These are phyloP conservation scores for Ganaspis sp. DNA, from an alignment of 1,140 invertebrate genomes.

Conservation along the genomic window DNA sequence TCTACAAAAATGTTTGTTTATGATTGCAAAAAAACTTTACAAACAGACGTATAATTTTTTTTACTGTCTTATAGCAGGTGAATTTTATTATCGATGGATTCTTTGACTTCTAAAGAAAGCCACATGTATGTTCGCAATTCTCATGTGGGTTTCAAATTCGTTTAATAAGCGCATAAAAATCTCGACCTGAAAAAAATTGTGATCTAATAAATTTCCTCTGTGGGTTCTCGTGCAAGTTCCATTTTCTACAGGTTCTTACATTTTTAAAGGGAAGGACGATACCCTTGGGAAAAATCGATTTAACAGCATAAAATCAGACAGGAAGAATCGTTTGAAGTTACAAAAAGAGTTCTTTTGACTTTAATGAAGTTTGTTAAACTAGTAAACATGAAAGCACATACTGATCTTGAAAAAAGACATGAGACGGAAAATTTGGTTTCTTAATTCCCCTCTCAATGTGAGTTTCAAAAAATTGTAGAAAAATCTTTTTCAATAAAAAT, in stretches of 20 bases:
- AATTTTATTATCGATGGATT: no score
- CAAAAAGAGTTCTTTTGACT: neutral
- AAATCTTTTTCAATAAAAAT: no score
- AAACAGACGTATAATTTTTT: no score
- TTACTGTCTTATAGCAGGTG: no score
- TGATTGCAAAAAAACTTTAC: no score
- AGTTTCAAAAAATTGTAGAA: no score
- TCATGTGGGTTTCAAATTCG: neutral
- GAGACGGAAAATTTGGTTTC: no score
- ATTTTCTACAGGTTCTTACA: neutral
- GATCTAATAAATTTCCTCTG: neutral
- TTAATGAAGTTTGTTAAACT: neutral
- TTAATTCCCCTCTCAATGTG: no score
- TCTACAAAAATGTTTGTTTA: no score
- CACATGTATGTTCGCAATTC: no score
- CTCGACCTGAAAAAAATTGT: neutral
- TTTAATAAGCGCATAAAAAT: constrained; percentile 11
- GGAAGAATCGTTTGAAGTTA: neutral
- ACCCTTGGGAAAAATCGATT: constrained; percentile 8
- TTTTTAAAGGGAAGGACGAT: neutral
- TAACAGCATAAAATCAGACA: constrained; percentile 6
- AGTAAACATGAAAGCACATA: neutral
- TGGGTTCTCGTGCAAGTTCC: neutral
- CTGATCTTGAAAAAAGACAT: no score
- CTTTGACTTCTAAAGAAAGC: no score